phyloP scores from a whole-genome alignment of 2,113 vertebrate species.

The Eclectus roratus region DNA sequence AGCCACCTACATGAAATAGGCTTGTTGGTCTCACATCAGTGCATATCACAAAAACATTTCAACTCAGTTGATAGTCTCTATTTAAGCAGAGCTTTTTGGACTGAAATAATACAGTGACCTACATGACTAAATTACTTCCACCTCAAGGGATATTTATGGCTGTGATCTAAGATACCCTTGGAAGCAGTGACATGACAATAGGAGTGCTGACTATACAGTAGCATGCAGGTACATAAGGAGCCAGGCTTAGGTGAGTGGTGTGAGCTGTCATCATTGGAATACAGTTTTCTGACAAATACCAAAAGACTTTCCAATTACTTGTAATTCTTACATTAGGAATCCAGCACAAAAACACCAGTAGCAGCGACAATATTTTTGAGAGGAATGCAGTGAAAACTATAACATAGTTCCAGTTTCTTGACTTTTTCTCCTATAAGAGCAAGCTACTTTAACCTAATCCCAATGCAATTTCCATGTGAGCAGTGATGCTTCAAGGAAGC shows the following conservation, averaged over 20 bases:
- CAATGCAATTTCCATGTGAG: neutral
- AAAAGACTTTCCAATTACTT: neutral
- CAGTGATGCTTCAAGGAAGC: neutral
- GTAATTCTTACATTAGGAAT: neutral
- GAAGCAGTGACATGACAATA: neutral
- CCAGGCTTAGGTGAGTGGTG: neutral
- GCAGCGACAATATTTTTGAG: neutral
- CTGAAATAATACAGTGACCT: conserved; percentile 46
- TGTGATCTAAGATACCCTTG: conserved; percentile 39
- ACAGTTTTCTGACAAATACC: neutral
- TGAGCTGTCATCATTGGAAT: neutral
- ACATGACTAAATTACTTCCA: conserved; percentile 50
- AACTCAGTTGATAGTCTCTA: conserved; percentile 26
- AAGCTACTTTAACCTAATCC: neutral
- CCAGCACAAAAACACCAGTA: neutral
- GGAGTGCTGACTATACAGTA: neutral
- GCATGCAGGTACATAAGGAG: neutral
- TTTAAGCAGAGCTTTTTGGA: conserved; percentile 21
- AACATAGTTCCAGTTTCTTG: neutral
- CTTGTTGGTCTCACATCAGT: conserved; percentile 9
- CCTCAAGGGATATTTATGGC: conserved; percentile 45
- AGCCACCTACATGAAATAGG: conserved; percentile 17
- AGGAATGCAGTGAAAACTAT: neutral
- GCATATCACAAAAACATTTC: conserved; percentile 22
- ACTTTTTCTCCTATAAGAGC: neutral